Conservation (phyloP, 2,888 invertebrate species). For the Heliconius ismenius region DNA sequence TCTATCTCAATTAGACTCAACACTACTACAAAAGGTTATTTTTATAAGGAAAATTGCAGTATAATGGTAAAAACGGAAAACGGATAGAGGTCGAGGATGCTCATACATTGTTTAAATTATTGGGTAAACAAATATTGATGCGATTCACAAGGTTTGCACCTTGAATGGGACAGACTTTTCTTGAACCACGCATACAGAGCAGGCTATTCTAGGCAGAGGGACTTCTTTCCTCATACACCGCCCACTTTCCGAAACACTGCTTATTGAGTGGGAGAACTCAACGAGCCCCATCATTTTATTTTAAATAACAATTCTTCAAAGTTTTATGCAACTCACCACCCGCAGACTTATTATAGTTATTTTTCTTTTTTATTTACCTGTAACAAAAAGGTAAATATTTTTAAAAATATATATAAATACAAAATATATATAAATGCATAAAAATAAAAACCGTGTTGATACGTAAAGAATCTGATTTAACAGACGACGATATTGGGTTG, state of each 20-base stretch:
- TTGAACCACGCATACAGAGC: too few relatives aligned
- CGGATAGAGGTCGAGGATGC: conserved; percentile 12
- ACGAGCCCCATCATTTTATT: background rate
- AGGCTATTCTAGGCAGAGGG: background rate
- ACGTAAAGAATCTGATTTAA: too few relatives aligned
- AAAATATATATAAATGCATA: background rate
- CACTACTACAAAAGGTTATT: background rate
- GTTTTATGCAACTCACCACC: background rate
- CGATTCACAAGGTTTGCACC: conserved; percentile 10
- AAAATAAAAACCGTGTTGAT: background rate
- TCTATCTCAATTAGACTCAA: too few relatives aligned
- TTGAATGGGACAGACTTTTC: background rate
- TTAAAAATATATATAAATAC: background rate
- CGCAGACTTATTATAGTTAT: background rate
- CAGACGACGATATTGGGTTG: too few relatives aligned
- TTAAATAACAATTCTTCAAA: background rate
- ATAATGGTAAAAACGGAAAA: background rate
- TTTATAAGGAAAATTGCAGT: conserved; percentile 1
- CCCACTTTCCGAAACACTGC: background rate
- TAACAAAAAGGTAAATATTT: background rate
- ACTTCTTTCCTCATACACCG: background rate
- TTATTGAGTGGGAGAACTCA: background rate
- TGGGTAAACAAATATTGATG: conserved; percentile 1
- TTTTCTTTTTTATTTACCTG: background rate
- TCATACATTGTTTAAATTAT: conserved; percentile 1